Percentiles rank a stretch among this genome's conserved stretches.
Conservation (phyloP, 1,140 invertebrate species). For the Aphaenogaster floridana region DNA sequence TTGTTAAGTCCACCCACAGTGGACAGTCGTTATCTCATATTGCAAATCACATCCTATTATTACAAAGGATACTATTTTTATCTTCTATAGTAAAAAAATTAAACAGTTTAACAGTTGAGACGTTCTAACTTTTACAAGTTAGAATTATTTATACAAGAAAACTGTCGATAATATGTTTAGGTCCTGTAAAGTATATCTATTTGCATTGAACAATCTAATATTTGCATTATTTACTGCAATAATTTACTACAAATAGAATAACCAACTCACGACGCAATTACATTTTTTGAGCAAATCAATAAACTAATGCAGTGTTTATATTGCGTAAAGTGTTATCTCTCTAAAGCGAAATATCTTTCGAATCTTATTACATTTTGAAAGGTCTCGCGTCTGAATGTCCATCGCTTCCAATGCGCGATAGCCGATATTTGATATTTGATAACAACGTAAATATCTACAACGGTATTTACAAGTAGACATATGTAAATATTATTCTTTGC, state of each 20-base stretch:
- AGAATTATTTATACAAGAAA: slow-evolving; percentile 8
- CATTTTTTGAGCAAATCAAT: background rate
- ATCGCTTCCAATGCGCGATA: background rate
- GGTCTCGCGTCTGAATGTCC: background rate
- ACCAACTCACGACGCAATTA: background rate
- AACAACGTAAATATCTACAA: background rate
- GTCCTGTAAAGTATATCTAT: background rate
- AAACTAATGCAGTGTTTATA: background rate
- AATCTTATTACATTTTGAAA: background rate
- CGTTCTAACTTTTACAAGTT: slow-evolving; percentile 54
- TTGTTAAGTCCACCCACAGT: background rate
- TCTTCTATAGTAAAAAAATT: background rate
- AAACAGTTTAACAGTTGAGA: background rate
- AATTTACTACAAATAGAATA: slow-evolving; percentile 4
- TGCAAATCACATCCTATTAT: background rate
- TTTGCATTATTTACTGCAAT: background rate
- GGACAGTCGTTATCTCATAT: background rate
- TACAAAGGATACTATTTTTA: slow-evolving; percentile 15
- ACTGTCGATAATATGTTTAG: background rate
- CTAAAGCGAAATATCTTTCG: background rate
- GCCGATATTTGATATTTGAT: slow-evolving; percentile 5
- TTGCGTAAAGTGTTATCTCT: background rate
- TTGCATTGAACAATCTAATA: background rate
- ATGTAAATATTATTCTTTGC: slow-evolving; percentile 17
- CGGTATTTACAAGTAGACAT: background rate